Base-by-base conservation (phyloP, 2,888 invertebrate species). In the Perizoma affinitatum region DNA sequence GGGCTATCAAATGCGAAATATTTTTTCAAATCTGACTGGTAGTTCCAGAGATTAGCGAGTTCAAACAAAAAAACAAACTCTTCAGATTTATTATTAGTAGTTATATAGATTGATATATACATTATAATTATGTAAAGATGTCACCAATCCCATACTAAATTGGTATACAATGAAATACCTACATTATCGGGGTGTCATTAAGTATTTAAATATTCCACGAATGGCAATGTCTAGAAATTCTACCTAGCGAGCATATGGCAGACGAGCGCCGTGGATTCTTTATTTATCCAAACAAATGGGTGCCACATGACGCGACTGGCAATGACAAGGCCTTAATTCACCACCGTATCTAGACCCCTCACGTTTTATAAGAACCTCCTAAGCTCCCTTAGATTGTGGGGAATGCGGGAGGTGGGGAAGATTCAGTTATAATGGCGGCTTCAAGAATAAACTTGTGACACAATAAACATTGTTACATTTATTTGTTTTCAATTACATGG, bases 231-330 rank as follows among this genome's bases (percentile, higher is more conserved):
- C 42, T 66, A 67, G 59, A 46, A 45, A 34, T 60, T 35, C 51
- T 58, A 66, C 49, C 64, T 66, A 61, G 54, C 68, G 60, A 69
- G 71, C 88, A 88, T 88, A 82, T 88, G 88, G 84, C 67, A 58
- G 70, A 67, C 72, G 70, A 71, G 66, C 73, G 78, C 74, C 77
- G 78, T 82, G 78, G 78, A 80, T 77, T 45, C 86, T 86, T 85
- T 90, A 90, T 89, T 88, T 88, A 89, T 79, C 79, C 82, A 84
- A 83, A 87, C 90, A 88, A 91, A 87, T 88, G 89, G 79, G 71
- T 72, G 73, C 82, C 90, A 91, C 82, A 91, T 91, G 90, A 83
- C 86, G 87, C 82, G 84, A 78, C 82, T 79, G 73, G 66, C 80
- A 88, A 73, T 88, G 90, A 91, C 90, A 91, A 90, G 90, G 89